Conservation (phyloP, 2,113 vertebrate species). For the Bos javanicus region DNA sequence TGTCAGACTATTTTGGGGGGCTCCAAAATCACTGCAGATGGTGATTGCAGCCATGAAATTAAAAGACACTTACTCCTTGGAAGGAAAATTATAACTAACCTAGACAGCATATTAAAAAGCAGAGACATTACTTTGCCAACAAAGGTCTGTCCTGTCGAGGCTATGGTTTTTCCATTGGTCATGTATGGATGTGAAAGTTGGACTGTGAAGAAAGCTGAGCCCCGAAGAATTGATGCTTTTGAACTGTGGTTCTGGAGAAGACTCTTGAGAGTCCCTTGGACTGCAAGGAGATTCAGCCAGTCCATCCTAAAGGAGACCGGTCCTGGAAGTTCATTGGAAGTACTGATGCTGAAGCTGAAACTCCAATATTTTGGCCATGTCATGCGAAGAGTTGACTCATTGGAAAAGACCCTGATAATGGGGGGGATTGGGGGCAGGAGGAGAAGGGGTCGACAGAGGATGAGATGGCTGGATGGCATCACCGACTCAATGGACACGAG, state of each 20-base stretch:
- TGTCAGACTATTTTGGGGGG: too few relatives aligned
- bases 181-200: not conserved
- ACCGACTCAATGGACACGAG: not conserved
- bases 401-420: not conserved
- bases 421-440: not conserved
- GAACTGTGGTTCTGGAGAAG: not conserved
- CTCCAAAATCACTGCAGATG: not conserved
- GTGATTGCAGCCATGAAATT: not conserved
- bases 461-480: not conserved
- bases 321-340: not conserved
- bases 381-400: not conserved
- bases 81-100: not conserved
- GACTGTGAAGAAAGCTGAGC: not conserved
- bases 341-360: not conserved
- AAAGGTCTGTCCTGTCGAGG: not conserved
- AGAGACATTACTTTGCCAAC: not conserved
- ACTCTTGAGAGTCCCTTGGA: not conserved
- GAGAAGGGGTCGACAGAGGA: not conserved
- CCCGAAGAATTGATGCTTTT: accelerated
- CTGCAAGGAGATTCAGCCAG: not conserved
- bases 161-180: not conserved
- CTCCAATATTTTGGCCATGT: not conserved
- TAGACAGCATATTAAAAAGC: not conserved
- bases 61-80: not conserved
- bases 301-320: not conserved